Conservation (phyloP, 2,797 vertebrate genomes). For the Knipowitschia caucasica region DNA sequence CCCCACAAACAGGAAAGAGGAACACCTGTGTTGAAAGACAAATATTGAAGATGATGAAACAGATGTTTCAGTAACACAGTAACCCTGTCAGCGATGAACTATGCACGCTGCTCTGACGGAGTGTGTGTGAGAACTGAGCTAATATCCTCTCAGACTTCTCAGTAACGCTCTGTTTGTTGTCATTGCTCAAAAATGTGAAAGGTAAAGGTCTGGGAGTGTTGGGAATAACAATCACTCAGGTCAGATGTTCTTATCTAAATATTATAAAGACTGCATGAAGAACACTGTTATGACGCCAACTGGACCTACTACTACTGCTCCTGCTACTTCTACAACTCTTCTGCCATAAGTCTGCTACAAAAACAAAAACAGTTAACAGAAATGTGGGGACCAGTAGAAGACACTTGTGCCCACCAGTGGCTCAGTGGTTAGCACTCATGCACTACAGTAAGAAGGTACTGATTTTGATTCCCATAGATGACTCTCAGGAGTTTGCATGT, state of each 20-base stretch:
- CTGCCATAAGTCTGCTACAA: too few relatives aligned
- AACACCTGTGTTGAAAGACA: slow-evolving; percentile 60
- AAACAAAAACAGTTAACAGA: too few relatives aligned
- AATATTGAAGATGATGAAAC: slow-evolving; percentile 59
- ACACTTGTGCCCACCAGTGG: too few relatives aligned
- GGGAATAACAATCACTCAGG: slow-evolving; percentile 25
- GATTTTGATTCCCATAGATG: too few relatives aligned
- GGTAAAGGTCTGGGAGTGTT: slow-evolving; percentile 2
- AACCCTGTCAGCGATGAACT: slow-evolving; percentile 47
- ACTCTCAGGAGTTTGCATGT: too few relatives aligned
- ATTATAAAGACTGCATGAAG: slow-evolving; percentile 1
- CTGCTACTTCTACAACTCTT: background rate
- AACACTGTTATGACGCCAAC: slow-evolving; percentile 1
- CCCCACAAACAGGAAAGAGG: slow-evolving; percentile 51
- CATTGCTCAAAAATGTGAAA: slow-evolving; percentile 6
- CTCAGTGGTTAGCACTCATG: too few relatives aligned
- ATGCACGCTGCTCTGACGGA: slow-evolving; percentile 5
- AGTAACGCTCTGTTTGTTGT: slow-evolving; percentile 48
- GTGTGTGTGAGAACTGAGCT: slow-evolving; percentile 15
- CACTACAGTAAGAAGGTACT: too few relatives aligned
- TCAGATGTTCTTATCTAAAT: slow-evolving; percentile 24
- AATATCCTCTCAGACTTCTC: slow-evolving; percentile 47
- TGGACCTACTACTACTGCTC: background rate
- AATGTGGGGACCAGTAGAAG: too few relatives aligned
- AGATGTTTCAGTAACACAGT: slow-evolving; percentile 52